Evolutionary conservation across 2,113 vertebrate genomes (phyloP).

Genomic region (Catharus fuscescens): DNA sequence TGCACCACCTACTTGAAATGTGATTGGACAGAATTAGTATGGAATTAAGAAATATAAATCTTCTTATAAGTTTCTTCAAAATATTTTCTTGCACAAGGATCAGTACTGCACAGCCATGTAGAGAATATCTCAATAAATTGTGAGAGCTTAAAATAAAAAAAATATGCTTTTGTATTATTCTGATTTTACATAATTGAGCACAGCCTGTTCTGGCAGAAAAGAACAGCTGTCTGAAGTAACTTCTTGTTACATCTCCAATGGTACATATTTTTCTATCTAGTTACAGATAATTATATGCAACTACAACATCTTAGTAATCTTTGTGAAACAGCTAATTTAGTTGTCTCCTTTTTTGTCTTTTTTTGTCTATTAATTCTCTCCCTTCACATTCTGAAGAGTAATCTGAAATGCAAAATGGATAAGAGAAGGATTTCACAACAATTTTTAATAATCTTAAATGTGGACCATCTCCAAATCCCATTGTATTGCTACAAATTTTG

Average conservation of each 20-base stretch:
- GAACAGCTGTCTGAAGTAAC: conserved; percentile 35
- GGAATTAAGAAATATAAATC: not conserved
- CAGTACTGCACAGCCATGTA: not conserved
- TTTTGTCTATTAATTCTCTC: not conserved
- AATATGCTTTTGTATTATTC: not conserved
- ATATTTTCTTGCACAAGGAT: not conserved
- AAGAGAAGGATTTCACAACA: not conserved
- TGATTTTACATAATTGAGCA: not conserved
- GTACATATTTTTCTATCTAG: conserved; percentile 14
- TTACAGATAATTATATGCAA: conserved; percentile 17
- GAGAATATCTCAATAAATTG: not conserved
- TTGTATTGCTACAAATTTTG: not conserved
- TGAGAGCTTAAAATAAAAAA: not conserved
- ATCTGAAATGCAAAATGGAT: not conserved
- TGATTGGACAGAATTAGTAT: not conserved
- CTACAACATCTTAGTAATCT: conserved; percentile 14
- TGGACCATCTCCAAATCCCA: not conserved
- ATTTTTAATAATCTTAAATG: not conserved
- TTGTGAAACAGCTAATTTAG: conserved; percentile 29
- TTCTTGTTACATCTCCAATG: not conserved
- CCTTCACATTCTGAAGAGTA: not conserved
- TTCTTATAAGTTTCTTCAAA: not conserved
- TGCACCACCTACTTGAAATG: not conserved
- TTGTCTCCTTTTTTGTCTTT: not conserved
- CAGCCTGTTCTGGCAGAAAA: conserved; percentile 3